Evolutionary conservation across 2,888 invertebrate genomes (phyloP), one percentile per base, ranked within the genome.

Genomic region (Enoplolaimus lenunculus): DNA sequence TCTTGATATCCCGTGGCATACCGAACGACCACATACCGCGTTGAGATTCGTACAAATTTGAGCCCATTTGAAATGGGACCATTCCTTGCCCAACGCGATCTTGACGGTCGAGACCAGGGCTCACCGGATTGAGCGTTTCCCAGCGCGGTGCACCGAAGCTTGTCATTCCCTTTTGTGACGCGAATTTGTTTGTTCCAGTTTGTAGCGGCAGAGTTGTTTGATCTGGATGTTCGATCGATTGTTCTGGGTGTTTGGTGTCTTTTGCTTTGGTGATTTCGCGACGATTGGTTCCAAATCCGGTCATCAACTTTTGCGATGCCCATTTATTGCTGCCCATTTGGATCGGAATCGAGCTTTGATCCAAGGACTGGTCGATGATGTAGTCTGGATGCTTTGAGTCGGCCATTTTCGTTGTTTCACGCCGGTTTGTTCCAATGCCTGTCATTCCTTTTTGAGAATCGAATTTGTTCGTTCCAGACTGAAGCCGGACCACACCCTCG

Each of bases 321-420:
- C 77, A 79, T 72, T 78, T 77, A 76, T 78, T 78, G 70, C 76
- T 76, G 73, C 80, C 80, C 60, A 77, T 78, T 73, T 80, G 80
- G 28, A 78, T 75, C 65, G 79, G 79, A 70, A 80, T 79, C 72
- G 77, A 75, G 26, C 75, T 73, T 73, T 80, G 80, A 71, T 80
- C 80, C 65, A 78, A 76, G 45, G 75, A 21, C 64, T 75, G 75
- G 74, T 79, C 79, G 75, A 77, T 76, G 71, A 76, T 75, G 73
- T 80, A 80, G 68, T 80, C 80, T 59, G 80, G 80, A 72, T 80
- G 80, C 74, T 80, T 80, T 60, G 77, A 74, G 74, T 80, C 80
- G 71, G 75, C 60, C 77, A 80, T 80, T 73, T 77, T 78, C 29
- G 78, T 79, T 70, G 77, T 76, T 74, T 80, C 80, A 73, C 80